Conservation (phyloP, 2,113 vertebrate species). For the Planiliza haematocheilus region DNA sequence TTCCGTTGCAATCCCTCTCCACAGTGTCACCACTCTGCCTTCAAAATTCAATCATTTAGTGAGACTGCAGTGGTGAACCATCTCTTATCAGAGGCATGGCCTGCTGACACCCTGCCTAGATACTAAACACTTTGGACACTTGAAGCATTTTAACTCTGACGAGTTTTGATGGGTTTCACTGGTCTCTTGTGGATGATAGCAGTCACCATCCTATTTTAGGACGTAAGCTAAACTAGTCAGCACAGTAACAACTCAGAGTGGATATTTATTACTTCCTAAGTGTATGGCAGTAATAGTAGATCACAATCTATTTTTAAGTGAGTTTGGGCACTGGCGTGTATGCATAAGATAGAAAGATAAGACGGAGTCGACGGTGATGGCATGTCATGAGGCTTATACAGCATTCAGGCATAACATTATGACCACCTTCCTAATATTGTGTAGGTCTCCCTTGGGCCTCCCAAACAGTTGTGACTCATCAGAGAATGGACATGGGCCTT, state of each 20-base stretch:
- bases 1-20: conserved; percentile 61
- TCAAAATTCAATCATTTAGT: conserved; percentile 79
- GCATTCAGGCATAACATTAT: too few species aligned
- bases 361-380: neutral
- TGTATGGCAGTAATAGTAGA: conserved; percentile 6
- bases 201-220: conserved; percentile 48
- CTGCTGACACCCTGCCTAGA: conserved; percentile 44
- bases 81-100: conserved; percentile 61
- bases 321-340: conserved; percentile 1
- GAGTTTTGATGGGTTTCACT: conserved; percentile 65
- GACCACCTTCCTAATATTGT: too few species aligned
- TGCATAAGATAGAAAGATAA: neutral
- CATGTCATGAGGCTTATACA: neutral
- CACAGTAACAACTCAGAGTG: conserved; percentile 34
- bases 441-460: too few species aligned
- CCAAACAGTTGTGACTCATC: too few species aligned
- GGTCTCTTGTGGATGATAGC: conserved; percentile 51
- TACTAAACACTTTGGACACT: conserved; percentile 70
- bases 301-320: neutral
- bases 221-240: conserved; percentile 1
- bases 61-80: conserved; percentile 59
- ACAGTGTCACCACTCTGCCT: conserved; percentile 66
- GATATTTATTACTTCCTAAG: conserved; percentile 30
- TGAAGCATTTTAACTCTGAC: conserved; percentile 72
- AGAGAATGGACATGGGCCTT: too few species aligned